Evolutionary conservation across 2,113 vertebrate genomes (phyloP), one percentile per base, ranked within the genome.

Genomic region (Marmota flaviventris): DNA sequence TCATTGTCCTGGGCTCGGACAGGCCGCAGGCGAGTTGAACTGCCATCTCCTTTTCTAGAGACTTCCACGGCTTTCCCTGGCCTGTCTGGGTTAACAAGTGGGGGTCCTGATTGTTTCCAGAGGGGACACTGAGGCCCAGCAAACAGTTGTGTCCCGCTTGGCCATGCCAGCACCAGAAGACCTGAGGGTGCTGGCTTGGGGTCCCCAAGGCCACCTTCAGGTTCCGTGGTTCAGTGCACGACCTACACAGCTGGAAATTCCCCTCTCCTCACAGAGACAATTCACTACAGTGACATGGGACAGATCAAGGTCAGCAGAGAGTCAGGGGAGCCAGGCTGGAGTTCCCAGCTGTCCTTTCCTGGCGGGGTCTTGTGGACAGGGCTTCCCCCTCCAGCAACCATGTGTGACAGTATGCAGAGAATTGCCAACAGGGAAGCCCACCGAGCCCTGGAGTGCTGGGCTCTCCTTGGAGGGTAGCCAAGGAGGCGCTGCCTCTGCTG

Each of bases 241-340:
- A 69, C 25, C 58, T 72, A 42, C 20, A 56, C 45, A 79, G 48
- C 37, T 20, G 48, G 63, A 32, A 48, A 86, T 67, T 22, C 37
- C 13, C 1, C 32, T 20, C 27, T 2, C 7, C 51, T 76, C 2
- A 0, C 3, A 16, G 69, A 18, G 45, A 37, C 0, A 0, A 27
- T 51, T 18, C 17, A 58, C 39, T 58, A 27, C 9, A 18, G 2
- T 17, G 34, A 17, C 48, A 73, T 24, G 32, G 8, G 0, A 3
- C 45, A n/a, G 37, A 12, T 13, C 53, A 1, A 39, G 10, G 18
- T 42, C n/a, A 77, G 69, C 18, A 9, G 69, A 82, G 45, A 20
- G 69, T 51, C n/a, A 1, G 53, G 72, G 20, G 24, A 25, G 69
- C 12, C 29, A 53, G 14, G 72, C 45, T 17, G 7, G 24, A 37